phyloP scores from a whole-genome alignment of 2,888 invertebrate species.

The Drosophila prostipennis region DNA sequence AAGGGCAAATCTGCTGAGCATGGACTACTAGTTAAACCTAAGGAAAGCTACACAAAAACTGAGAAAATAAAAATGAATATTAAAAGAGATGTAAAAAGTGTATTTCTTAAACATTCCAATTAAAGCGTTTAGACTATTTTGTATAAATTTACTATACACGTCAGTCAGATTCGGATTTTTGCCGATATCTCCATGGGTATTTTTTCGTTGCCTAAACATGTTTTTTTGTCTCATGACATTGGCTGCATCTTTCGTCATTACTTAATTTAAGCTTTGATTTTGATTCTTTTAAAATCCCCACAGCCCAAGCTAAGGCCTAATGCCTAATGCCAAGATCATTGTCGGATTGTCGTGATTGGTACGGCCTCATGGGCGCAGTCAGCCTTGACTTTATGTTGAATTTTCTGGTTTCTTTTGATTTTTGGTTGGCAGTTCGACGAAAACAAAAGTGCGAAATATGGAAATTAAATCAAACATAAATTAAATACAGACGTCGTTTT shows the following conservation, averaged over 20 bases:
- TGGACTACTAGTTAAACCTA: slow-evolving; percentile 67
- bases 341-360: slow-evolving; percentile 70
- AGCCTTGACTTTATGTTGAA: slow-evolving; percentile 71
- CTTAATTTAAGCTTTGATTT: slow-evolving; percentile 16
- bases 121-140: neutral
- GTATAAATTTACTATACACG: neutral
- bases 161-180: neutral
- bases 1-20: slow-evolving; percentile 61
- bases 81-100: slow-evolving; percentile 12
- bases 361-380: slow-evolving; percentile 64
- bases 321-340: slow-evolving; percentile 41
- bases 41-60: slow-evolving; percentile 48
- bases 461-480: slow-evolving; percentile 65
- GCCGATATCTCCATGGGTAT: no score
- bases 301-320: slow-evolving; percentile 16
- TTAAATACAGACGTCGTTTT: slow-evolving; percentile 47
- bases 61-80: slow-evolving; percentile 67
- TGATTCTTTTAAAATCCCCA: slow-evolving; percentile 18
- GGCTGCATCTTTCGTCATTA: slow-evolving; percentile 19
- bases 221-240: slow-evolving; percentile 19
- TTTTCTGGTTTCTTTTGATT: slow-evolving; percentile 36
- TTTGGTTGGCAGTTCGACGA: slow-evolving; percentile 35
- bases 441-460: slow-evolving; percentile 74
- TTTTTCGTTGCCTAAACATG: neutral
- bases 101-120: neutral